Evolutionary conservation across 2,113 vertebrate genomes (phyloP), one percentile per base, ranked within the genome.

Genomic region (Piprites chloris): DNA sequence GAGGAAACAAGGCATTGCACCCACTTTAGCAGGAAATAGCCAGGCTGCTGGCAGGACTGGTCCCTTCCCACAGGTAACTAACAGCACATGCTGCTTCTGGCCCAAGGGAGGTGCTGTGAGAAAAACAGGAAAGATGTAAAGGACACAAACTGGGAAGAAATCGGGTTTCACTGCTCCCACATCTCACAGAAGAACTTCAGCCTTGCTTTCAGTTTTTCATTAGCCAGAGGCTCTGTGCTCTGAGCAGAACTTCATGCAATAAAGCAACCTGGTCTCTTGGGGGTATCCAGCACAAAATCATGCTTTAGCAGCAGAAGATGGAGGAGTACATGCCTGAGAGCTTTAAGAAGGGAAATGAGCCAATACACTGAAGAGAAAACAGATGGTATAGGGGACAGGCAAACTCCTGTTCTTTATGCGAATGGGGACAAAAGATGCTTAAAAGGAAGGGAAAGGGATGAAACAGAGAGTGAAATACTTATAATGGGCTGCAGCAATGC

Each of bases 91-190:
- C 69, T 87, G 65, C 46, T 69, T 39, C 61, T 44, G 18, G 27
- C 27, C 21, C 63, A 39, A 35, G 15, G 33, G 30, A 71, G 37
- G 37, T 2, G 4, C 18, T 66, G 6, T 2, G 28, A 90, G 69
- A 49, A 52, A 69, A 82, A 44, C 1, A 28, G 12, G 42, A 35
- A 82, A 71, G 27, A 67, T 0, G 0, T 3, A 37, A 49, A 59
- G 11, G 32, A 49, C 22, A 41, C 32, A 41, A 78, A 58, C 1
- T 3, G 1, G 19, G 26, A 66, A 32, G 30, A 82, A 85, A 83
- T 13, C 3, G 6, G 37, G 10, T 50, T 46, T 68, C 10, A 11
- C 26, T 44, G 32, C 35, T 88, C 35, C 50, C 41, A 47, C 0
- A 0, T 24, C 28, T 49, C 52, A 22, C 32, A 37, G 32, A 67